Base-by-base conservation (phyloP, 1,140 invertebrate species). In the Zaprionus ghesquierei region DNA sequence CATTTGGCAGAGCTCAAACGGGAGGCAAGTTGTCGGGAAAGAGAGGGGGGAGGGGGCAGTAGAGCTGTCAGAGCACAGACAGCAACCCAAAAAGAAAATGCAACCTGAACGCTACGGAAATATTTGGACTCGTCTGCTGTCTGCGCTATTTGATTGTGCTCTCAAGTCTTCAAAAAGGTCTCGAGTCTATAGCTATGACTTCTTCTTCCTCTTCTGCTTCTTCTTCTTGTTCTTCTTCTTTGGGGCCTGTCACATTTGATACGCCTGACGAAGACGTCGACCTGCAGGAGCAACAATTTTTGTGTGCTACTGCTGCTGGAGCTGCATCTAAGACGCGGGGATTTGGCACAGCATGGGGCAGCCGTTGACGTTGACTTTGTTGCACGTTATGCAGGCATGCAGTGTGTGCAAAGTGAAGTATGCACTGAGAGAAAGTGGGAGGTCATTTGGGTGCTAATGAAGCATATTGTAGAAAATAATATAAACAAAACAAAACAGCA, bases 191-290 rank as follows among this genome's bases (percentile, higher is more conserved):
- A 53, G 56, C 81, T 60, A 50, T 56, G 75, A 79, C 75, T 81
- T 78, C n/a, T n/a, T n/a, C n/a, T n/a, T n/a, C n/a, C n/a, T n/a
- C n/a, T n/a, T n/a, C n/a, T n/a, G n/a, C n/a, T n/a, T n/a, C n/a
- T n/a, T n/a, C n/a, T n/a, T n/a, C n/a, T n/a, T n/a, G n/a, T n/a
- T n/a, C n/a, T n/a, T n/a, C n/a, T n/a, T n/a, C 66, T 70, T 75
- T 79, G 66, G 53, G 44, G 51, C 79, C 79, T 87, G 82, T 87
- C 82, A 87, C 79, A 82, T 87, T 82, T 86, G 82, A 86, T 87
- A 82, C 62, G 82, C 71, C 71, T 59, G 66, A 50, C 25, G 54
- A 20, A 20, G 46, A 54, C 56, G 46, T 53, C 38, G 62, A 29
- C 53, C 59, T 58, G 41, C 38, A 53, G 33, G 29, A 44, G 62